Conservation (phyloP, 2,113 vertebrate species). For the Merops nubicus region DNA sequence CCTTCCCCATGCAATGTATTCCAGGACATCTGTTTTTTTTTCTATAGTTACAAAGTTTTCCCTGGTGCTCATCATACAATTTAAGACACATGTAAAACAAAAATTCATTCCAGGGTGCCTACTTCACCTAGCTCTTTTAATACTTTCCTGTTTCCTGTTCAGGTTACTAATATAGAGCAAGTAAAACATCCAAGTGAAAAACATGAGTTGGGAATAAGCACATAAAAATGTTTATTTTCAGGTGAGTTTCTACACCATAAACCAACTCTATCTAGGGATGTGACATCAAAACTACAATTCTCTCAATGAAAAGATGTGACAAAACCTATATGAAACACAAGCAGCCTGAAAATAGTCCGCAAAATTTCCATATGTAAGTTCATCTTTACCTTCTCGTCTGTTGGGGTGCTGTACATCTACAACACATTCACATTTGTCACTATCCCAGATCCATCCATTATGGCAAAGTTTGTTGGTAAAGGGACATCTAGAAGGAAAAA, state of each 20-base stretch:
- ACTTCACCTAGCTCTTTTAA: neutral
- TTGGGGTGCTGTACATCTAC: constrained; percentile 67
- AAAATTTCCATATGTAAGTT: neutral
- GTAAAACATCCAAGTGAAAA: neutral
- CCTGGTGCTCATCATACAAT: neutral
- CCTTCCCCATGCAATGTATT: neutral
- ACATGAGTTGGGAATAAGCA: neutral
- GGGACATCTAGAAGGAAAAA: constrained; percentile 70
- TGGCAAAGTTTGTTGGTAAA: constrained; percentile 77
- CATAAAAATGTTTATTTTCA: neutral
- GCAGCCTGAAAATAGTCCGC: neutral
- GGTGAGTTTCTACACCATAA: neutral
- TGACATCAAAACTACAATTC: neutral
- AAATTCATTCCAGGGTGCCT: neutral
- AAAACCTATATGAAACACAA: neutral
- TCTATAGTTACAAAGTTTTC: neutral
- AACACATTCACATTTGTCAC: constrained; percentile 86
- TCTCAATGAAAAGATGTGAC: neutral
- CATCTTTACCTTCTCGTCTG: constrained; percentile 73
- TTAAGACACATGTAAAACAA: neutral
- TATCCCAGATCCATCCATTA: constrained; percentile 89
- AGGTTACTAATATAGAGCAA: neutral
- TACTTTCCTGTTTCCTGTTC: neutral
- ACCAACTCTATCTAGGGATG: neutral
- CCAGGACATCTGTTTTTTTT: neutral